A percentile compares a stretch with the other conserved stretches of the same genome.
These are phyloP conservation scores for Dinoponera quadriceps DNA, from an alignment of 1,140 invertebrate species.

Conservation along the genomic window DNA sequence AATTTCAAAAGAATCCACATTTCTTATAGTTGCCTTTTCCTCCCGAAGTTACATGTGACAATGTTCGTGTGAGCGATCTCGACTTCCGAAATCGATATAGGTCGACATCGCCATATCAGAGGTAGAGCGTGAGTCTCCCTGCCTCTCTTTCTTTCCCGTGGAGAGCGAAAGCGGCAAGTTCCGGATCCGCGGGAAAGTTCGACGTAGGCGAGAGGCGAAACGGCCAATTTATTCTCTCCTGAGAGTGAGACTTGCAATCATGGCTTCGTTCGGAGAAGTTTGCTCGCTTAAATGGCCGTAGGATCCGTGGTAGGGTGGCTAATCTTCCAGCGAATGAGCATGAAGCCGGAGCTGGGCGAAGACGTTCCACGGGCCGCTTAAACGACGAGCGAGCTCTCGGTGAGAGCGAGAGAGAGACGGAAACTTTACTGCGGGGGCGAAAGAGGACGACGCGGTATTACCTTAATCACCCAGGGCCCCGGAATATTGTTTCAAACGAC, in stretches of 20 bases:
- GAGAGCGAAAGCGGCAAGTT: constrained; percentile 5
- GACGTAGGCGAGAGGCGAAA: constrained; percentile 58
- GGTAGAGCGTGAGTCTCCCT: background rate
- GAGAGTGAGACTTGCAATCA: constrained; percentile 69
- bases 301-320: constrained; percentile 70
- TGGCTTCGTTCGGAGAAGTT: constrained; percentile 68
- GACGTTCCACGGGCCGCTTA: constrained; percentile 38
- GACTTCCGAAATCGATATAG: constrained; percentile 24
- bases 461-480: constrained; percentile 41
- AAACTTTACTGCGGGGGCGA: constrained; percentile 43
- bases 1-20: background rate
- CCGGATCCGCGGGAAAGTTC: constrained; percentile 37
- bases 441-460: constrained; percentile 59
- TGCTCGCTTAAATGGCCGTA: constrained; percentile 71
- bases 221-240: constrained; percentile 73
- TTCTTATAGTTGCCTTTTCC: background rate
- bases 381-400: constrained; percentile 27
- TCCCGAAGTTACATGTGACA: background rate
- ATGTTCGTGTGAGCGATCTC: background rate
- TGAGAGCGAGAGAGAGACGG: constrained; percentile 20
- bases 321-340: constrained; percentile 75
- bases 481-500: constrained; percentile 67
- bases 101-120: background rate
- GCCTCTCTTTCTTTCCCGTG: background rate
- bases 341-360: constrained; percentile 31